phyloP scores from a whole-genome alignment of 2,113 vertebrate species.

The Pachyramphus minor region DNA sequence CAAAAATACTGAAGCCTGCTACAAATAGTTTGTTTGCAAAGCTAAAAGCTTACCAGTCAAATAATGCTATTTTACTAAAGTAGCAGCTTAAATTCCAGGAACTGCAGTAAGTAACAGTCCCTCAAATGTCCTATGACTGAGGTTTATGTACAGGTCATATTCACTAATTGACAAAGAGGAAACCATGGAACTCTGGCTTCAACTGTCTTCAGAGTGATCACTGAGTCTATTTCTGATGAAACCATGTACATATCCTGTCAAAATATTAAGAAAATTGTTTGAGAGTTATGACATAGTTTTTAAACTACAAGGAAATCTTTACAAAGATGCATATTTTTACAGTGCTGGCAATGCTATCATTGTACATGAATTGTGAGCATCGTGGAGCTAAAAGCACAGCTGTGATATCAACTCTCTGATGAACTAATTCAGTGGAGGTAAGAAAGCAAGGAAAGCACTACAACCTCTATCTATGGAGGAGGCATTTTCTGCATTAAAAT shows the following conservation, averaged over 20 bases:
- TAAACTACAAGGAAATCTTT: not conserved
- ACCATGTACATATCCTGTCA: accelerated
- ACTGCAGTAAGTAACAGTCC: not conserved
- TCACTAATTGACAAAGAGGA: not conserved
- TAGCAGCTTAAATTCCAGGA: not conserved
- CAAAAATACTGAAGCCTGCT: not conserved
- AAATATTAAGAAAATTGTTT: not conserved
- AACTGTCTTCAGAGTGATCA: not conserved
- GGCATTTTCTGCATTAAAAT: not conserved
- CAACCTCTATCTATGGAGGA: not conserved
- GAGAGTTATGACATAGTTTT: not conserved
- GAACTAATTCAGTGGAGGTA: not conserved
- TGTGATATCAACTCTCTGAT: not conserved
- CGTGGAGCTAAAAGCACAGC: not conserved
- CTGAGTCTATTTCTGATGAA: not conserved
- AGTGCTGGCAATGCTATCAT: not conserved
- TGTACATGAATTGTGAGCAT: not conserved
- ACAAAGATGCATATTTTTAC: not conserved
- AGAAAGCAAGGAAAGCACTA: not conserved
- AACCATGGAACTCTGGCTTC: not conserved
- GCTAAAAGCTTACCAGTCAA: not conserved
- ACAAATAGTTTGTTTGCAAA: not conserved
- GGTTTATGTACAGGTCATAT: accelerated
- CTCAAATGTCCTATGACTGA: not conserved
- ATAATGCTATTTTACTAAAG: not conserved